A percentile compares a stretch with the other conserved stretches of the same genome.
phyloP scores from a whole-genome alignment of 2,113 vertebrate genomes.

The Chitala chitala region DNA sequence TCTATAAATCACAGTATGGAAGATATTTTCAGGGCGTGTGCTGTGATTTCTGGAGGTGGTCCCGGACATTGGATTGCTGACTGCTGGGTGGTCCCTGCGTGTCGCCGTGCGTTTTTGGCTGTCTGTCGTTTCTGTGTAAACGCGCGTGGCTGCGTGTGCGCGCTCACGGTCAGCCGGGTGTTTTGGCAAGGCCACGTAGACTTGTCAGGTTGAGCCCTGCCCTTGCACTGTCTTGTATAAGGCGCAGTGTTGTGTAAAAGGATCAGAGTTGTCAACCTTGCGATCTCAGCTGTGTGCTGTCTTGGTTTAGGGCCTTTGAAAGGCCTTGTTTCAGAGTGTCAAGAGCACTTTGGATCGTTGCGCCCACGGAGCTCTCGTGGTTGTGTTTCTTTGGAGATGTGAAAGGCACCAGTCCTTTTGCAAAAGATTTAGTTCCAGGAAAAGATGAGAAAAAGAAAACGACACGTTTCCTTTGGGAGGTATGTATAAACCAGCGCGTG shows the following conservation, averaged over 20 bases:
- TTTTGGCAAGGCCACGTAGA: neutral
- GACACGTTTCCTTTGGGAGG: too few relatives aligned
- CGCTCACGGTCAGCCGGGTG: neutral
- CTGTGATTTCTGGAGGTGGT: constrained; percentile 6
- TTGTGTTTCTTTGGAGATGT: too few relatives aligned
- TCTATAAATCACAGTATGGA: constrained; percentile 7
- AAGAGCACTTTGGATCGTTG: too few relatives aligned
- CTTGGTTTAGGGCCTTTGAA: neutral
- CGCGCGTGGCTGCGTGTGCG: neutral
- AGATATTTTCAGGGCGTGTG: constrained; percentile 13
- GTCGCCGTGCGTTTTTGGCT: neutral
- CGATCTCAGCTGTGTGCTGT: neutral
- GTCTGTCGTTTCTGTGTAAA: neutral
- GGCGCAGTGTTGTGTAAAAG: neutral
- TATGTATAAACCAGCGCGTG: too few relatives aligned
- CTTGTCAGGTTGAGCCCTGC: neutral
- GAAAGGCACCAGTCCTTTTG: too few relatives aligned
- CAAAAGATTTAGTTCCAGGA: too few relatives aligned
- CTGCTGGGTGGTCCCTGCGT: constrained; percentile 5
- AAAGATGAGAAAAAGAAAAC: too few relatives aligned
- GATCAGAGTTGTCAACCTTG: neutral
- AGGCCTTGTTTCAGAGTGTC: neutral
- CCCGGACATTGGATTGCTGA: neutral
- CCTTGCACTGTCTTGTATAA: neutral
- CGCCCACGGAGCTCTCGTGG: too few relatives aligned